Evolutionary conservation across 2,888 invertebrate genomes (phyloP), one percentile per base, ranked within the genome.

Genomic region (Chrysolina oricalcia): DNA sequence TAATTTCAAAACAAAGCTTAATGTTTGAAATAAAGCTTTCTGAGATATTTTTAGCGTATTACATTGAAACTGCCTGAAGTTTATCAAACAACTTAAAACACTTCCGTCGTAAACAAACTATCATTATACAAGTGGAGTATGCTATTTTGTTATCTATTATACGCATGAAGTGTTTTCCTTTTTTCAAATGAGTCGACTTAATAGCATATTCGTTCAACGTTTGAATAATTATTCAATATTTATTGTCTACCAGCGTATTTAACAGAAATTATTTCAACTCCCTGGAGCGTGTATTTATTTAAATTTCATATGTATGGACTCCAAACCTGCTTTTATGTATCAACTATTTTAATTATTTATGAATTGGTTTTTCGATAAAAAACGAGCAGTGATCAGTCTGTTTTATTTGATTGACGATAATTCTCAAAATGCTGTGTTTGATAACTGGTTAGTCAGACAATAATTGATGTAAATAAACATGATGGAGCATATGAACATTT

Each of bases 181-280:
- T 68, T 68, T 53, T 68, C 68, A 40, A 68, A 68, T 68, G 21
- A 68, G 53, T 53, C 68, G 53, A 50, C 53, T 53, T 68, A 68
- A 68, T 68, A 68, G 40, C 68, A 68, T 53, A 68, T 41, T 40
- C 68, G 19, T 68, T 53, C 35, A 21, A 41, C 50, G 19, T 48
- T 41, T 40, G 53, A 56, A 68, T 68, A 40, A 56, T 68, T 68
- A 68, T 59, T 59, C 10, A 27, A 27, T 27, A 59, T 59, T 59
- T 35, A 59, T 59, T 59, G 27, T 35, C 59, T 15, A n/a, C 59
- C 59, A 15, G 19, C 59, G 35, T 35, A 59, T 27, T 59, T 15
- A 27, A 59, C 59, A 35, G 23, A 59, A 59, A 59, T 59, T 27
- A 59, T 59, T 59, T 59, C 59, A 59, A 59, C 13, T 59, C 27